A percentile compares a stretch with the other conserved stretches of the same genome.
Conservation (phyloP, 1,140 invertebrate species). For the Daktulosphaira vitifoliae region DNA sequence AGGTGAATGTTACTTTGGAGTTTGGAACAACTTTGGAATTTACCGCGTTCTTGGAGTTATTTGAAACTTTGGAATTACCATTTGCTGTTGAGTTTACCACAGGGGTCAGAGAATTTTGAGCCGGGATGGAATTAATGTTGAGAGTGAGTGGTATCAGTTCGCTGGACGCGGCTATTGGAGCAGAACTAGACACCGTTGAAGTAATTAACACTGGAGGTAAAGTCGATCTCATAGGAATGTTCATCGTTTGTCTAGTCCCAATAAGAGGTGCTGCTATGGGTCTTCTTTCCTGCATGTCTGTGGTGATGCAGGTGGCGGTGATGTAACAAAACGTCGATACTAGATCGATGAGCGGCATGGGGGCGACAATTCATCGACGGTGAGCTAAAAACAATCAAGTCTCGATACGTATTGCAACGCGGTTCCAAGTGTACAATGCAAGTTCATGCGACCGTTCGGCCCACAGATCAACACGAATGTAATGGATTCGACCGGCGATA, state of each 20-base stretch:
- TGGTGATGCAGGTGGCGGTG: neutral
- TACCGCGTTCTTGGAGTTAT: neutral
- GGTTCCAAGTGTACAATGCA: too few relatives aligned
- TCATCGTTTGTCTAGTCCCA: neutral
- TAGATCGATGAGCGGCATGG: neutral
- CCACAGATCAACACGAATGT: neutral
- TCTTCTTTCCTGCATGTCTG: neutral
- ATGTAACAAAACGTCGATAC: constrained; percentile 3
- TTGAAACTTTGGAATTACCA: too few relatives aligned
- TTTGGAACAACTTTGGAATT: too few relatives aligned
- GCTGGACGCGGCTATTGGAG: neutral
- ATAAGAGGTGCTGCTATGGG: neutral
- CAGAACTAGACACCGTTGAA: too few relatives aligned
- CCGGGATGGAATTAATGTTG: neutral
- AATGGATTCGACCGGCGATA: constrained; percentile 2
- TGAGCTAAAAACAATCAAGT: neutral
- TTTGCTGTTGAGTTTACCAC: too few relatives aligned
- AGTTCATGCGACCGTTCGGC: neutral
- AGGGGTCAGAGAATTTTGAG: neutral
- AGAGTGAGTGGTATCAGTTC: neutral
- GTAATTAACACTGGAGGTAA: too few relatives aligned
- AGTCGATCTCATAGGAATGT: too few relatives aligned
- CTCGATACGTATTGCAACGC: neutral
- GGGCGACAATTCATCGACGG: neutral
- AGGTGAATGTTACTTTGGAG: neutral